Conservation (phyloP, 2,888 invertebrate species). For the Drosophila yooni region DNA sequence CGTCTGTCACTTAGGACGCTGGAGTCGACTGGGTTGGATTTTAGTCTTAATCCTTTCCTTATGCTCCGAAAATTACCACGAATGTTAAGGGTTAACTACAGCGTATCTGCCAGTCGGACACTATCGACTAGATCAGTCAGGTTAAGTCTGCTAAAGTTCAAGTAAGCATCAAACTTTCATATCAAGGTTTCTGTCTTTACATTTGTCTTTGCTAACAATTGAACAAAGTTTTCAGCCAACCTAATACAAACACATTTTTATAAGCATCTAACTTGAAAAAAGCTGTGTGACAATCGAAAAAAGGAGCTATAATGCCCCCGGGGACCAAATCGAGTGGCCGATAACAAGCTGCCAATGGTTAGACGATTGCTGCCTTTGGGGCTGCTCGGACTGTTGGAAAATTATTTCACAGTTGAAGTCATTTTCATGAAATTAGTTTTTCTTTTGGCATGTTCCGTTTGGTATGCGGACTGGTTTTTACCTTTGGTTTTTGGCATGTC, state of each 20-base stretch:
- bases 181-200: conserved; percentile 1
- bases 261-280: conserved; percentile 66
- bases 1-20: neutral
- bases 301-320: conserved; percentile 42
- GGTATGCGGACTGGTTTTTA: conserved; percentile 12
- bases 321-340: conserved; percentile 47
- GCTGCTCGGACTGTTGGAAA: conserved; percentile 46
- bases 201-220: conserved; percentile 53
- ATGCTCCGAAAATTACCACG: rapidly evolving
- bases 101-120: neutral
- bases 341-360: conserved; percentile 67
- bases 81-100: neutral
- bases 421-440: conserved; percentile 80
- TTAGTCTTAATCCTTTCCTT: neutral
- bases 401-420: conserved; percentile 78
- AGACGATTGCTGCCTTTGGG: conserved; percentile 58
- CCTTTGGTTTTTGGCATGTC: conserved; percentile 26
- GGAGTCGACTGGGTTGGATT: neutral
- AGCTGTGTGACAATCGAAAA: conserved; percentile 39
- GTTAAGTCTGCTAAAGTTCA: neutral
- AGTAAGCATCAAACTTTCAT: neutral
- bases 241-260: conserved; percentile 68
- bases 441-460: conserved; percentile 49
- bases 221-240: conserved; percentile 65
- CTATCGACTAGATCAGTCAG: neutral